Base-by-base conservation (phyloP, 2,888 invertebrate species). In the Megamerina dolium region DNA sequence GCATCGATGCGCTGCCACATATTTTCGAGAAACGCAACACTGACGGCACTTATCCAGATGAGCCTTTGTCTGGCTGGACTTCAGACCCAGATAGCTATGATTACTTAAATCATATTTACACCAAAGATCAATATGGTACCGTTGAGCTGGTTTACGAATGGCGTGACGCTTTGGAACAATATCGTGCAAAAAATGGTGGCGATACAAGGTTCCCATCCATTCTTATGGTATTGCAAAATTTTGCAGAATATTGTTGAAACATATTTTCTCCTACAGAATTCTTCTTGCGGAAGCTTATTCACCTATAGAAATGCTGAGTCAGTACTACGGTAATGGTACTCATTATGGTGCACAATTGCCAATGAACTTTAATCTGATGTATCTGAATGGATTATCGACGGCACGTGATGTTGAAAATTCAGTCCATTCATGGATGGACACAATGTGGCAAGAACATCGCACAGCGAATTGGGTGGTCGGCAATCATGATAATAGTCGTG, bases 391-490 rank as follows among this genome's bases (percentile, higher is more conserved):
- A 0, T 66, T 72, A 1, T 78, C 81, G 0, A 74, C 64, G 1
- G 79, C 81, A 0, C 41, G 57, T 5, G 74, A 79, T 35, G 74
- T 79, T 21, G 75, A 77, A 43, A 52, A 53, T 0, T 54, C 66
- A 1, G 73, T 80, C 3, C 74, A 79, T 37, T 63, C 66, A n/a
- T 83, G 82, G 82, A 66, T 80, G 65, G 69, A 73, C 2, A 73
- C 73, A 12, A 74, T 81, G 73, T 79, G 81, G 18, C 21, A 13
- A 12, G 53, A 56, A 5, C 74, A 74, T 34, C 67, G 71, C 50
- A 64, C 71, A 0, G 74, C 82, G 3, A 83, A 82, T 55, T 83
- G 83, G 83, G 82, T 83, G 60, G 80, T 83, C 53, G 83, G 82
- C 5, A 84, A 83, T 62, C 83, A 84, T 54, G 84, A 85, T 60